Evolutionary conservation across 1,140 invertebrate species (phyloP), one percentile per base, ranked within the genome.

Genomic region (Lasioglossum albipes): DNA sequence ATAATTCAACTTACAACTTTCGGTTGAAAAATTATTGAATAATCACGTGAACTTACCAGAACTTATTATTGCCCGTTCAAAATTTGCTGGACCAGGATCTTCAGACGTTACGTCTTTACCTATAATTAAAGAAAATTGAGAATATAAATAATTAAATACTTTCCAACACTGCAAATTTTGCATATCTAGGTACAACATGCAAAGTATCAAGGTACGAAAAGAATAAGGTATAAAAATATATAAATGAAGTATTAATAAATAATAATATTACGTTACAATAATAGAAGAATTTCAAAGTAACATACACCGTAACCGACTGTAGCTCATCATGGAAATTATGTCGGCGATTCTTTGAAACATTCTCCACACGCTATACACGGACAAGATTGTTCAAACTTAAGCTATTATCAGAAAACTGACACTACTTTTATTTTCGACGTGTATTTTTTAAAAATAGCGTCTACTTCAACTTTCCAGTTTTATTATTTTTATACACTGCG

Each of bases 51-150:
- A 54, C 65, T 73, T 79, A 89, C 90, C 90, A 61, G 90, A 74
- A 62, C 79, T 67, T 52, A n/a, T 79, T 36, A 91, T 91, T 61
- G 90, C 90, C 5, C 64, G 66, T 85, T 91, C 90, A 27, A 91
- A 91, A 85, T 90, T 81, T 68, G 76, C 89, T 45, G 89, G 86
- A 66, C 84, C 84, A 54, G 83, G 69, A 67, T 87, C 81, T 41
- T 87, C 89, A 61, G 77, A 49, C 83, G 79, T 84, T 79, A 72
- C 76, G 70, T 88, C 84, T 52, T 89, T 87, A 69, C 82, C 88
- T 90, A 41, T 31, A 79, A 75, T 52, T 41, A 22, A 45, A 42
- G 18, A 18, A 9, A 7, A 9, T n/a, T n/a, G 1, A 0, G 5
- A n/a, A n/a, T 9, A 20, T n/a, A 59, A 9, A 7, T n/a, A 59